Percentiles rank a stretch among this genome's conserved stretches.
Evolutionary conservation across 2,888 invertebrate genomes (phyloP).

Genomic region (Trileptium ribeirensis): DNA sequence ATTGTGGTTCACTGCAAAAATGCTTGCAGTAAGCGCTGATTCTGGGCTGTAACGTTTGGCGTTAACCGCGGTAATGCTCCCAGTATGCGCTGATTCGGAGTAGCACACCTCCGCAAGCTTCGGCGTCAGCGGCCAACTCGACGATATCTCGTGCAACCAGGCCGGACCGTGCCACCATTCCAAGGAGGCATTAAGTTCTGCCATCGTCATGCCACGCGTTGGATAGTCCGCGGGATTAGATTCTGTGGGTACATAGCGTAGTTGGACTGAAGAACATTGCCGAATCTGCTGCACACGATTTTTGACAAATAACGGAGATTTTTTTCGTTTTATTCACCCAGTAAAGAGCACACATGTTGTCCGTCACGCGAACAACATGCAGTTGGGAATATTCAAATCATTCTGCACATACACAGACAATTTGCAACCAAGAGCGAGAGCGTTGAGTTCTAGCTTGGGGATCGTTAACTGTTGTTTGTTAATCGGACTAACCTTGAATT

Average conservation of each 20-base stretch:
- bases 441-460: background rate
- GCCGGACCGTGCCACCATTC: background rate
- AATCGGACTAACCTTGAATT: background rate
- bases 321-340: background rate
- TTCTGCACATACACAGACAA: conserved; percentile 4
- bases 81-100: background rate
- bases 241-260: background rate
- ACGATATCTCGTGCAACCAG: background rate
- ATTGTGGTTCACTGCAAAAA: background rate
- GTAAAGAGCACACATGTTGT: background rate
- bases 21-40: background rate
- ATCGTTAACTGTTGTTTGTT: background rate
- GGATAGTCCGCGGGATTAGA: background rate
- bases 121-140: background rate
- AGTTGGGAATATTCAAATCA: conserved; percentile 13
- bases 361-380: background rate
- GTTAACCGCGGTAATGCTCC: too few relatives aligned
- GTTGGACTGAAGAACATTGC: background rate
- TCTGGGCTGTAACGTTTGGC: too few relatives aligned
- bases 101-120: background rate
- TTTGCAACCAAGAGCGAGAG: conserved; percentile 13
- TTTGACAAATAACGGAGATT: background rate
- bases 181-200: background rate
- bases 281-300: background rate
- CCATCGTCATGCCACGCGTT: background rate